Evolutionary conservation across 2,797 vertebrate species (phyloP), one percentile per base, ranked within the genome.

Genomic region (Poeciliopsis infans): DNA sequence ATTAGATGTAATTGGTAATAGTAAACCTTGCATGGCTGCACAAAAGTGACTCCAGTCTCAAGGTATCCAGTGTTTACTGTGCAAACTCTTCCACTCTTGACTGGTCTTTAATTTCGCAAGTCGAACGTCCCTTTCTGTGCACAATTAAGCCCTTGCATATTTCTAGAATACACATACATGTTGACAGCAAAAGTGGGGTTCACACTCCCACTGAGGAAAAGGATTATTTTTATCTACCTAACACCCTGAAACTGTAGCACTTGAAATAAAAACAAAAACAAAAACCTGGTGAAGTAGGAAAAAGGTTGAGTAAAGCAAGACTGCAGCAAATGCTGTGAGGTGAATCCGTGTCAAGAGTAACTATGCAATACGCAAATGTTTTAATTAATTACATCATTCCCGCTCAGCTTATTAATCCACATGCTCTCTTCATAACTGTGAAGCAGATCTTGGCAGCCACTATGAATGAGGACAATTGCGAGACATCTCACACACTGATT

Each of bases 391-490:
- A 23, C 75, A 70, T 80, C 80, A 55, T 43, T 39, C 72, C 0
- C 74, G 61, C 79, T 75, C 53, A 23, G 77, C 77, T 80, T 68
- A 79, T 75, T n/a, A 31, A 79, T 74, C 74, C 85, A 55, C 82
- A 81, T 47, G 69, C 69, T 78, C 39, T 46, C n/a, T 36, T 83
- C 59, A 12, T 53, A 86, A 47, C 85, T 86, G 91, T 84, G 90
- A 91, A 79, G 78, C 36, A 7, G 55, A 76, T 2, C 55, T 55
- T 57, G 82, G 78, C 83, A 87, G 78, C 46, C 75, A 4, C 76
- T 25, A 72, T 41, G 72, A 80, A 71, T 25, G 77, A 81, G 47
- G 77, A 69, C 39, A 69, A 69, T 69, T 43, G 23, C 7, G 64
- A 68, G 75, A 85, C 78, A 77, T 73, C 75, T 79, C 68, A 72